Base-by-base conservation (phyloP, 2,888 invertebrate species). In the Mesorhabditis sp. region DNA sequence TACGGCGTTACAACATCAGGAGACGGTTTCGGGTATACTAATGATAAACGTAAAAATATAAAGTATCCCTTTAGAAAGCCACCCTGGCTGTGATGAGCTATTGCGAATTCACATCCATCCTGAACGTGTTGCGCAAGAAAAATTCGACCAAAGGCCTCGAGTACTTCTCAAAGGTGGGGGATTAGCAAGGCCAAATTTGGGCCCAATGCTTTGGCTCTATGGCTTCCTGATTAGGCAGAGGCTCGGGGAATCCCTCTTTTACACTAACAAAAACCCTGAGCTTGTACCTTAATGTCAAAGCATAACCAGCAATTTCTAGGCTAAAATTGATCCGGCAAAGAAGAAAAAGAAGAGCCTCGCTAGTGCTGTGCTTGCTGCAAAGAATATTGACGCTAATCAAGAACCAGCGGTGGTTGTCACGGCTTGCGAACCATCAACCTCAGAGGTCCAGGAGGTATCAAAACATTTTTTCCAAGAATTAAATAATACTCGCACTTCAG, bases 1-100 rank as follows among this genome's bases (percentile, higher is more conserved):
- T 83, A 70, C 77, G 75, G 72, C 70, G 74, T 61, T 84, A 85
- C 72, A 79, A 83, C 62, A 75, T 79, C 62, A 78, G 78, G 66
- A 75, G 82, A 69, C 77, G 77, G 62, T 85, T 85, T 4, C 58
- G 45, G 10, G 41, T 44, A 13, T 44, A n/a, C 15, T 67, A n/a
- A 10, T 13, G 5, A 41, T 4, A 50, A 68, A 62, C 50, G 42
- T 63, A 44, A 7, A 3, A 7, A 43, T 43, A 5, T 6, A 42
- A 6, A 64, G 10, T 42, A 13, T 7, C n/a, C 10, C 43, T 67
- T 4, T 65, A 69, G 69, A 69, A 69, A 66, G 61, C 65, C 62
- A 65, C 69, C 62, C 66, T 69, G 44, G 69, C 69, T 28, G 69
- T 69, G 42, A 69, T 69, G 69, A 65, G 69, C 69, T 69, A 69